Percentiles rank a stretch among this genome's conserved stretches.
These are phyloP conservation scores for Petrocephalus schoutedeni DNA, from an alignment of 2,797 vertebrate species.

Conservation along the genomic window DNA sequence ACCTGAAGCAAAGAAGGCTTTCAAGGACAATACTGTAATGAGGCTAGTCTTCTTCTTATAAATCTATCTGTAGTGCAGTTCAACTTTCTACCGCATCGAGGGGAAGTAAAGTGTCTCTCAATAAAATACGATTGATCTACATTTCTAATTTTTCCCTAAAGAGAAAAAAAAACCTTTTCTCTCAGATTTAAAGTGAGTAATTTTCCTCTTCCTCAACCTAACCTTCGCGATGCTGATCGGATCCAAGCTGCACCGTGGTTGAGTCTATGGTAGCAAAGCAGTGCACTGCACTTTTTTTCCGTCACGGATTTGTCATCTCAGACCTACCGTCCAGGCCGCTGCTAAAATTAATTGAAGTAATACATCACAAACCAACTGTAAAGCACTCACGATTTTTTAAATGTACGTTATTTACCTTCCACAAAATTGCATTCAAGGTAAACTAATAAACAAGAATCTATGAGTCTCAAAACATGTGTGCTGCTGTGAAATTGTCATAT, in stretches of 20 bases:
- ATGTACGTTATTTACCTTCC: not conserved
- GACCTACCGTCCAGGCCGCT: not conserved
- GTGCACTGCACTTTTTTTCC: not conserved
- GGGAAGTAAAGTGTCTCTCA: slow-evolving; percentile 35
- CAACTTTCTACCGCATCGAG: slow-evolving; percentile 43
- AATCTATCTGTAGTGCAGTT: slow-evolving; percentile 47
- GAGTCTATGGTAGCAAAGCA: not conserved
- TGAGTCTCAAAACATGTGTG: not conserved
- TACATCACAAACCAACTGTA: not conserved
- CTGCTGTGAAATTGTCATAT: not conserved
- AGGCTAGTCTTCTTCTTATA: slow-evolving; percentile 41
- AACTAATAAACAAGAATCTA: not conserved
- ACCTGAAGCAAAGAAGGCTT: slow-evolving; percentile 56
- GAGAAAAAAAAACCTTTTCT: slow-evolving; percentile 17
- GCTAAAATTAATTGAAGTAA: not conserved
- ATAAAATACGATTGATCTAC: slow-evolving; percentile 50
- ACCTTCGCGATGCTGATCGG: slow-evolving; percentile 13
- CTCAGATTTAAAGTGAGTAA: slow-evolving; percentile 20
- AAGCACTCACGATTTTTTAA: not conserved
- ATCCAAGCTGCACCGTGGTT: not conserved
- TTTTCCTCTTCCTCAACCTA: not conserved
- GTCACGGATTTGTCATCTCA: too few species aligned
- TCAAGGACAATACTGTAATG: slow-evolving; percentile 64
- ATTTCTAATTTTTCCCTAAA: slow-evolving; percentile 38
- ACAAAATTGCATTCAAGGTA: not conserved